Evolutionary conservation across 2,797 vertebrate genomes (phyloP).

Genomic region (Pelobates cultripes): DNA sequence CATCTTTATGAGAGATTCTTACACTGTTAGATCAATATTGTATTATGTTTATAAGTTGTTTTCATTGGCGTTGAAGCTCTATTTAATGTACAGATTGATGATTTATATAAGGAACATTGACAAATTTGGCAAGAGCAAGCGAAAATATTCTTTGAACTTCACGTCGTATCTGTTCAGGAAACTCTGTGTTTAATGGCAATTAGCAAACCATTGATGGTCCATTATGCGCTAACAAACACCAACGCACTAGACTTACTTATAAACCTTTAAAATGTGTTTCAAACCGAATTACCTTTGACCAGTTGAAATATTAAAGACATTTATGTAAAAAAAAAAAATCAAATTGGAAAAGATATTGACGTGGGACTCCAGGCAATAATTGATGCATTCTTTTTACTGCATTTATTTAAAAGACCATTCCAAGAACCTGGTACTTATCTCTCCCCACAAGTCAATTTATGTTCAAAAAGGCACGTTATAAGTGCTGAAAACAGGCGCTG

Average conservation of each 20-base stretch:
- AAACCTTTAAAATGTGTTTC: background rate
- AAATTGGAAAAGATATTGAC: too few species aligned
- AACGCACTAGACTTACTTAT: background rate
- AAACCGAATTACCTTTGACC: background rate
- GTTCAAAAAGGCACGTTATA: too few species aligned
- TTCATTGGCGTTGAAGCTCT: background rate
- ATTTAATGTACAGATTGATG: background rate
- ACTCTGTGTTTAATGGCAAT: background rate
- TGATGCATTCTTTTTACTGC: too few species aligned
- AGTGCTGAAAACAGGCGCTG: too few species aligned
- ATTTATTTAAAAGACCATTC: too few species aligned
- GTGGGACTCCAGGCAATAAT: too few species aligned
- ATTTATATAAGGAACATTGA: background rate
- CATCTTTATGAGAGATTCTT: background rate
- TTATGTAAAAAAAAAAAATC: background rate
- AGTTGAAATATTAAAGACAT: background rate
- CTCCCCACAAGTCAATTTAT: too few species aligned
- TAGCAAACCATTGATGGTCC: background rate
- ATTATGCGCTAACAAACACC: slow-evolving; percentile 8
- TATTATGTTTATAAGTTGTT: background rate
- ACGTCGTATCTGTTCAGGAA: background rate
- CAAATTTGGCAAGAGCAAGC: background rate
- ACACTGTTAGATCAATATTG: background rate
- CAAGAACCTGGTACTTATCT: too few species aligned
- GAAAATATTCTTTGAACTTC: background rate